A percentile compares a stretch with the other conserved stretches of the same genome.
phyloP scores from a whole-genome alignment of 2,888 invertebrate species.

The Hirtodrosophila histrioides region DNA sequence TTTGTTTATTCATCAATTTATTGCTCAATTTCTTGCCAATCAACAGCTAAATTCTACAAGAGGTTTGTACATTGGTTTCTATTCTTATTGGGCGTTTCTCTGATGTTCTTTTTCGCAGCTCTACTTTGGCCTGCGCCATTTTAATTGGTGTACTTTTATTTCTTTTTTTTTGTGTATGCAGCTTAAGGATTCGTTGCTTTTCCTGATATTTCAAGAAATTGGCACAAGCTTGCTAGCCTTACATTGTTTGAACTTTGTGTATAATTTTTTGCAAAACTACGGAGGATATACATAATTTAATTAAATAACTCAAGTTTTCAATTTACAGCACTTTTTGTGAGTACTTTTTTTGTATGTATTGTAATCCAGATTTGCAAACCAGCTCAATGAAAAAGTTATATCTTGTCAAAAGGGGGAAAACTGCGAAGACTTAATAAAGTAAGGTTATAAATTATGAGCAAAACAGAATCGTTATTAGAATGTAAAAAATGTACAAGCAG shows the following conservation, averaged over 20 bases:
- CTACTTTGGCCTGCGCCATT: constrained; percentile 46
- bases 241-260: too few species aligned
- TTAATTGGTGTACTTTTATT: constrained; percentile 46
- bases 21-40: constrained; percentile 24
- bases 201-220: constrained; percentile 2
- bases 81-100: constrained; percentile 51
- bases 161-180: constrained; percentile 30
- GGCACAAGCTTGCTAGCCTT: neutral
- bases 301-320: too few species aligned
- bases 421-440: too few species aligned
- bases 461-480: neutral
- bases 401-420: too few species aligned
- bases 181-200: constrained; percentile 17
- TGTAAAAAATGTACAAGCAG: too few species aligned
- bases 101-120: constrained; percentile 17
- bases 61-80: constrained; percentile 47
- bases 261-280: too few species aligned
- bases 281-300: too few species aligned
- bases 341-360: constrained; percentile 44
- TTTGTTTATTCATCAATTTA: constrained; percentile 52
- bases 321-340: constrained; percentile 1
- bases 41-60: constrained; percentile 20
- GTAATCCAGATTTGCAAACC: constrained; percentile 29
- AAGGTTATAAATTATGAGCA: constrained; percentile 1
- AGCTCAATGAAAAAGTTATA: too few species aligned